A percentile compares a stretch with the other conserved stretches of the same genome.
Evolutionary conservation across 2,888 invertebrate genomes (phyloP).

Genomic region (Acanthopleura granulata): DNA sequence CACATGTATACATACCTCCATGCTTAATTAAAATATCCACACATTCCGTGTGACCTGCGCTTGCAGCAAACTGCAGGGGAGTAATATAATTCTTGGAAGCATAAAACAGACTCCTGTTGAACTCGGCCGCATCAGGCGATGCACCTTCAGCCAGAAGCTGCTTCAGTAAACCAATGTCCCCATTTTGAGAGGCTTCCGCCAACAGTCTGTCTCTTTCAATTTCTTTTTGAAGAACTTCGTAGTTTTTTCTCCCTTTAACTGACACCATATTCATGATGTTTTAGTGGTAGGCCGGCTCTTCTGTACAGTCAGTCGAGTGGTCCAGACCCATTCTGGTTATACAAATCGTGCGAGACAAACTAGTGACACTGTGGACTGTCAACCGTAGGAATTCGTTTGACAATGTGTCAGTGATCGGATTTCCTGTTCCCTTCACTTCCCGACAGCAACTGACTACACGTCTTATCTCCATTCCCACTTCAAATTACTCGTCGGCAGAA

Average conservation of each 20-base stretch:
- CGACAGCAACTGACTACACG: no score
- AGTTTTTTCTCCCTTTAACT: constrained; percentile 19
- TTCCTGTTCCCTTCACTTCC: no score
- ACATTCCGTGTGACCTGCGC: constrained; percentile 40
- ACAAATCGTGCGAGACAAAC: no score
- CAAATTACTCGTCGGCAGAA: no score
- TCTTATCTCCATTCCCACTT: no score
- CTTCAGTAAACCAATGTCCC: constrained; percentile 42
- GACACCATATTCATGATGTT: constrained; percentile 1
- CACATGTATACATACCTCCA: constrained; percentile 49
- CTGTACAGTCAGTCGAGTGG: no score
- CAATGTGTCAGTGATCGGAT: no score
- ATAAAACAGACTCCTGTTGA: constrained; percentile 62
- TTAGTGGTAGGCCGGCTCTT: no score
- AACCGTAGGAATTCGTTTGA: no score
- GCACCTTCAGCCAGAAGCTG: constrained; percentile 49
- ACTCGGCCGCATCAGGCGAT: constrained; percentile 61
- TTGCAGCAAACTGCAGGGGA: constrained; percentile 57
- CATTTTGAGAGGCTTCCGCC: constrained; percentile 50
- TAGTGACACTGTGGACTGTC: no score
- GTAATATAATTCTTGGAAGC: constrained; percentile 65
- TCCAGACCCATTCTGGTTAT: no score
- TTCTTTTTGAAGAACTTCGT: constrained; percentile 39
- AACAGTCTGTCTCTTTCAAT: constrained; percentile 49
- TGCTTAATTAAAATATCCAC: constrained; percentile 49